These are phyloP conservation scores for Regulus satrapa DNA, from an alignment of 2,113 vertebrate genomes.

Conservation along the genomic window DNA sequence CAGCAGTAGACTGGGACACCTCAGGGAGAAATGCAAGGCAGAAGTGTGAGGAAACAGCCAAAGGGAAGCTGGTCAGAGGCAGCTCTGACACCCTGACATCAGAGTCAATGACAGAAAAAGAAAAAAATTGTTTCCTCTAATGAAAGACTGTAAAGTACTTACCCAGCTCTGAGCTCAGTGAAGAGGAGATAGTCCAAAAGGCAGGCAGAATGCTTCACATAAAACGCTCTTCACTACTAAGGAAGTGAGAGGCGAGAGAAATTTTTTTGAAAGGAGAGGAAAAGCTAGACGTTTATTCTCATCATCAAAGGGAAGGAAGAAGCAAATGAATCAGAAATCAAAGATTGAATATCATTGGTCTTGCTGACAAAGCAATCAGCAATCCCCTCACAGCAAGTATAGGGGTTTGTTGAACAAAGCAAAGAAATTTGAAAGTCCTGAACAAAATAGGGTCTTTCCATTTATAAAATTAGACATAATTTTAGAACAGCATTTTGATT, in stretches of 20 bases:
- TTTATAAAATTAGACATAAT: constrained; percentile 61
- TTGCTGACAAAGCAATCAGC: constrained; percentile 64
- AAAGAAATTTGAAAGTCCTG: constrained; percentile 51
- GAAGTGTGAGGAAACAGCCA: background rate
- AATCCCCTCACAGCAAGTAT: constrained; percentile 26
- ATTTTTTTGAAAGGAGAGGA: constrained; percentile 37
- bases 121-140: constrained; percentile 30
- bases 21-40: background rate
- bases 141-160: constrained; percentile 52
- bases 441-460: constrained; percentile 33
- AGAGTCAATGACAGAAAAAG: background rate
- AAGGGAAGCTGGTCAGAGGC: background rate
- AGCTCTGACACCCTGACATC: constrained; percentile 17
- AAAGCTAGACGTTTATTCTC: constrained; percentile 35
- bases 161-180: background rate
- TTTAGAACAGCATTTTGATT: constrained; percentile 67
- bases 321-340: constrained; percentile 63
- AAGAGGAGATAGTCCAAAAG: constrained; percentile 6
- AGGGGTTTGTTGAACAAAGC: constrained; percentile 48
- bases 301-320: constrained; percentile 59
- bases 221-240: constrained; percentile 12
- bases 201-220: constrained; percentile 22
- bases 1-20: background rate
- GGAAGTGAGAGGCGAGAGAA: constrained; percentile 39
- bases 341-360: constrained; percentile 62